phyloP scores from a whole-genome alignment of 2,888 invertebrate species.

The Amphipoea lucens region DNA sequence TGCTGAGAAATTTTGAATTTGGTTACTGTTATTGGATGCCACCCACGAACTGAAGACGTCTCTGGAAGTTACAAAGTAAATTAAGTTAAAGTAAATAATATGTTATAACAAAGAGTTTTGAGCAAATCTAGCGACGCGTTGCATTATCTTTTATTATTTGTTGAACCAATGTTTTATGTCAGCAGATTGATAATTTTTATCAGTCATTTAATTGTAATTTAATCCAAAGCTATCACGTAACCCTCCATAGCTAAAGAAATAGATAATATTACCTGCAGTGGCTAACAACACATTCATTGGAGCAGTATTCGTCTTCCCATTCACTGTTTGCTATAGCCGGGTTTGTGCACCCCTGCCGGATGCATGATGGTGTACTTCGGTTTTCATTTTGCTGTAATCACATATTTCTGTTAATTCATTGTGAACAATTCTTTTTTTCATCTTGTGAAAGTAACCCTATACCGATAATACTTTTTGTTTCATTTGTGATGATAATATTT shows the following conservation, averaged over 20 bases:
- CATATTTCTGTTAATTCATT: constrained; percentile 40
- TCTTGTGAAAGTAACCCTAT: constrained; percentile 9
- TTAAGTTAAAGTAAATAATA: constrained; percentile 11
- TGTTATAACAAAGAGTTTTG: neutral
- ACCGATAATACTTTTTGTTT: constrained; percentile 3
- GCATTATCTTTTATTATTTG: constrained; percentile 2
- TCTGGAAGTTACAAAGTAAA: constrained; percentile 89
- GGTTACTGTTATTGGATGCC: constrained; percentile 95
- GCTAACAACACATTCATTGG: constrained; percentile 98
- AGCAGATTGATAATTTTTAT: neutral
- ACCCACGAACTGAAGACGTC: constrained; percentile 98
- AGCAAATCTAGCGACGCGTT: constrained; percentile 20
- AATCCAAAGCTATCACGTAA: constrained; percentile 72
- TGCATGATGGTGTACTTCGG: constrained; percentile 91
- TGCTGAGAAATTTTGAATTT: constrained; percentile 94
- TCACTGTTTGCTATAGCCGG: constrained; percentile 97
- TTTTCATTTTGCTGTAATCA: constrained; percentile 86
- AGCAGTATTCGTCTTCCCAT: constrained; percentile 99
- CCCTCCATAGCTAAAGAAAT: constrained; percentile 72
- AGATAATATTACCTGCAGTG: constrained; percentile 93
- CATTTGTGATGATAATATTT: constrained; percentile 8
- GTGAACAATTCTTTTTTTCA: neutral
- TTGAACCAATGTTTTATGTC: constrained; percentile 4
- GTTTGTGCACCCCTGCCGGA: constrained; percentile 97
- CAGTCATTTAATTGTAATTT: constrained; percentile 14